Evolutionary conservation across 2,888 invertebrate genomes (phyloP), one percentile per base, ranked within the genome.

Genomic region (Nematopogon swammerdamellus): DNA sequence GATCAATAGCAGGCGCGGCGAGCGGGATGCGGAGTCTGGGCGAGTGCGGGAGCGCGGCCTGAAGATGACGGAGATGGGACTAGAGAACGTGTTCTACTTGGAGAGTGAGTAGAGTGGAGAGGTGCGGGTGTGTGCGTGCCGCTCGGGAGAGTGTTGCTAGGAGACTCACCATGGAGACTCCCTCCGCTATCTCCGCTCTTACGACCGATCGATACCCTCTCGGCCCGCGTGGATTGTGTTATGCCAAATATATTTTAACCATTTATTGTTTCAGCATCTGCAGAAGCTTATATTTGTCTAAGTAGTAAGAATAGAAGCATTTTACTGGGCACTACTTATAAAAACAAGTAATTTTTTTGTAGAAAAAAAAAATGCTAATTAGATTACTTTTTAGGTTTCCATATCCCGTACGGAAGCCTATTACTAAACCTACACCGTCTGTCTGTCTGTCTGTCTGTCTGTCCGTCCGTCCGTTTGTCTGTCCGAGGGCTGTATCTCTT

Each of bases 191-290:
- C 50, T 36, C 47, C 64, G 60, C 59, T 64, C 62, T 63, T n/a
- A n/a, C n/a, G n/a, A n/a, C 71, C 70, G 73, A 77, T 76, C 77
- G 77, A 79, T 76, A 77, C 70, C 66, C 70, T 72, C 73, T 75
- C 17, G 19, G 66, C 67, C 60, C 64, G 62, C 60, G 54, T 59
- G 75, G 72, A 77, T 58, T 61, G 67, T 60, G 60, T 77, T 77
- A 79, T 77, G 76, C 79, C 75, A 74, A 63, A 60, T 36, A 36
- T 14, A 3, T 36, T 25, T 25, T 8, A n/a, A n/a, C n/a, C n/a
- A n/a, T n/a, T n/a, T n/a, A n/a, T n/a, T n/a, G n/a, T n/a, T n/a
- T n/a, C n/a, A n/a, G n/a, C n/a, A n/a, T n/a, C n/a, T n/a, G n/a
- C n/a, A n/a, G n/a, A n/a, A n/a, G n/a, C n/a, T n/a, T n/a, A n/a